Evolutionary conservation across 2,113 vertebrate species (phyloP).

Genomic region (Panthera leo): DNA sequence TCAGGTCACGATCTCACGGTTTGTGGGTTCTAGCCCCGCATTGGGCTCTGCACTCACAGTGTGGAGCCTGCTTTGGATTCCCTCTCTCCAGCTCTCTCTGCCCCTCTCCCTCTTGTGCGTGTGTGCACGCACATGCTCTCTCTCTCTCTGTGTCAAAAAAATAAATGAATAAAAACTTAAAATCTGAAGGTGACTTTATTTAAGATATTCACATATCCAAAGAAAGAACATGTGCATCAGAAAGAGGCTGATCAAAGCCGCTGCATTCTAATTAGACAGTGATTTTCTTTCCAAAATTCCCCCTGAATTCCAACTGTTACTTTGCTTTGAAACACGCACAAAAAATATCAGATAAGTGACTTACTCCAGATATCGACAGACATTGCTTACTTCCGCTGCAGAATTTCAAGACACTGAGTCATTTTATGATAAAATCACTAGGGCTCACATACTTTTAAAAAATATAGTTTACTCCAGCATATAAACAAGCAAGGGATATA

Average conservation of each 20-base stretch:
- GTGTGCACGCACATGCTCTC: no score
- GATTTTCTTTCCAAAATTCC: neutral
- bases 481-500: neutral
- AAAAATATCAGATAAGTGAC: neutral
- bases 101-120: no score
- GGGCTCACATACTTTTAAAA: neutral
- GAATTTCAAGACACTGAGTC: neutral
- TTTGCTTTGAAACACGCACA: neutral
- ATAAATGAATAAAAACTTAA: neutral
- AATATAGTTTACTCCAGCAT: neutral
- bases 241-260: neutral
- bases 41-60: no score
- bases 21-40: no score
- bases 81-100: no score
- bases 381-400: neutral
- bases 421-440: slow-evolving; percentile 33
- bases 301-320: neutral
- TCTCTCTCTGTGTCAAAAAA: no score
- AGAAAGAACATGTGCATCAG: neutral
- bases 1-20: no score
- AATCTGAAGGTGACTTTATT: neutral
- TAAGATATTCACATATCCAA: neutral
- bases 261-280: neutral
- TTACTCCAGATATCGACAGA: neutral
- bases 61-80: no score